Evolutionary conservation across 2,888 invertebrate species (phyloP).

Genomic region (Limnephilus lunatus): DNA sequence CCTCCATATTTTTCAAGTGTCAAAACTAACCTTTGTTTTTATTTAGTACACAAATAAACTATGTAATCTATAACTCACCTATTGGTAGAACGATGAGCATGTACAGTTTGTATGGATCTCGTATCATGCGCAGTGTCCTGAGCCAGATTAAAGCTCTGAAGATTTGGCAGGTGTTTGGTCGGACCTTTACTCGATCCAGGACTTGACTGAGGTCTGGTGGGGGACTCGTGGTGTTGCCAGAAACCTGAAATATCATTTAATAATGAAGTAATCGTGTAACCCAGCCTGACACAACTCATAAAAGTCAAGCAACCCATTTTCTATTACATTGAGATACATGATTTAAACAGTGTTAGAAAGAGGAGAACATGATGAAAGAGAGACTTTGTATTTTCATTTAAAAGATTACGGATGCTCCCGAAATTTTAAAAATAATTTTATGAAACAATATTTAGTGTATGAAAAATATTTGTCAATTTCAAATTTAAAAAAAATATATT

Average conservation of each 20-base stretch:
- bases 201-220: slow-evolving; percentile 77
- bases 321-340: no score
- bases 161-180: slow-evolving; percentile 80
- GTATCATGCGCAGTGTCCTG: slow-evolving; percentile 81
- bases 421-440: no score
- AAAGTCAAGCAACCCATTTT: no score
- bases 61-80: slow-evolving; percentile 72
- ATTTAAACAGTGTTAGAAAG: no score
- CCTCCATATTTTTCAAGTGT: no score
- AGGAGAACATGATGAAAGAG: no score
- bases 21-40: not conserved
- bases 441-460: no score
- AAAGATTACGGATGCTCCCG: no score
- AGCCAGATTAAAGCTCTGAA: slow-evolving; percentile 83
- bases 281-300: no score
- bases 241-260: slow-evolving; percentile 69
- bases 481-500: no score
- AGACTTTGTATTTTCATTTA: no score
- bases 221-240: slow-evolving; percentile 67
- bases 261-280: not conserved
- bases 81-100: slow-evolving; percentile 86
- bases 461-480: no score
- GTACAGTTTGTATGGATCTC: slow-evolving; percentile 85
- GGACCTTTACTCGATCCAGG: slow-evolving; percentile 81
- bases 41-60: not conserved